Evolutionary conservation across 1,140 invertebrate species (phyloP), one percentile per base, ranked within the genome.

Genomic region (Luehdorfia chinensis): DNA sequence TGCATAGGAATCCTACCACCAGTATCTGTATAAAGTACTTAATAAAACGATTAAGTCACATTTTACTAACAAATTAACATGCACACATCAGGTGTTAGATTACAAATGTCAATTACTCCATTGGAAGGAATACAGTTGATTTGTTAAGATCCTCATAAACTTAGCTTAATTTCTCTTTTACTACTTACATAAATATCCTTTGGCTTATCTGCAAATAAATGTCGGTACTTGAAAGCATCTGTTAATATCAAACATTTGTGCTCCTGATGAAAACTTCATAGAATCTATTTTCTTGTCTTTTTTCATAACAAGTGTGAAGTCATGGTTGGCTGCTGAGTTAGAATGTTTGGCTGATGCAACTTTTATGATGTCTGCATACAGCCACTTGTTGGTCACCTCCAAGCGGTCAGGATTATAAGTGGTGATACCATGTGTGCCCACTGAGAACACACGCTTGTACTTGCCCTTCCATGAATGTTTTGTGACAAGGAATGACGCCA

Each of bases 401-500:
- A 98, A 89, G 55, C 92, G 94, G 56, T 91, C 92, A 1, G 97
- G 97, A 86, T 99, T 98, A 80, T 99, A 99, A 8, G 98, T 99
- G 27, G 97, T 97, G 51, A 99, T 96, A 18, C 97, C 97, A 81
- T 93, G 90, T 19, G 95, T 96, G 25, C 97, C 98, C 81, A 99
- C 94, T 11, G 97, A 97, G 80, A 99, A 97, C 72, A 99, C 96
- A 69, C 98, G 91, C 87, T 98, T 98, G 84, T 99, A 99, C 93
- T 96, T 98, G 87, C 97, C 95, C 88, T 97, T 98, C 97, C 97
- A 94, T 6, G 94, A 97, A 79, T 97, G 96, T 88, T 99, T 99
- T 7, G 95, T 98, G 65, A 98, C 96, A 81, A 96, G 91, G 88
- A 96, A 99, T 86, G 96, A 97, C 50, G 94, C 93, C 69, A 97